Conservation (phyloP, 1,140 invertebrate genomes). For the Neodiprion fabricii region DNA sequence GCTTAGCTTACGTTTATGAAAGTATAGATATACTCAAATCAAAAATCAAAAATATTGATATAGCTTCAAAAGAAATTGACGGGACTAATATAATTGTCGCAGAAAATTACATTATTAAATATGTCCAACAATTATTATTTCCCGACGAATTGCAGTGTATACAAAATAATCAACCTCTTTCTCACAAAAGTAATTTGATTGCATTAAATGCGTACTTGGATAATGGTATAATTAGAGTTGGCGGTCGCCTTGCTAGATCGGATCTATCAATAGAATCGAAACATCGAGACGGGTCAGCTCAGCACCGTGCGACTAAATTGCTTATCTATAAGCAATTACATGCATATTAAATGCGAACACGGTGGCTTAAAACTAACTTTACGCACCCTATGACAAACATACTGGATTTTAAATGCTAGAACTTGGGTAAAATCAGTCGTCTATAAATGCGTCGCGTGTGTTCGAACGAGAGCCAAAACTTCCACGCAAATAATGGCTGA, state of each 20-base stretch:
- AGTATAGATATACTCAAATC: neutral
- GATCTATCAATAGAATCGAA: neutral
- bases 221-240: neutral
- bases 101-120: no score
- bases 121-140: no score
- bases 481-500: slow-evolving; percentile 44
- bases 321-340: slow-evolving; percentile 5
- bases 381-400: slow-evolving; percentile 4
- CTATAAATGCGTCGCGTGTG: slow-evolving; percentile 33
- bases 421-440: slow-evolving; percentile 30
- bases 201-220: neutral
- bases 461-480: slow-evolving; percentile 24
- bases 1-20: neutral
- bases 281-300: neutral
- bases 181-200: neutral
- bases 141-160: no score
- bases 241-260: neutral
- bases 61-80: no score
- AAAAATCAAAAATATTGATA: no score
- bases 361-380: slow-evolving; percentile 17
- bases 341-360: slow-evolving; percentile 8
- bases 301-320: slow-evolving; percentile 11
- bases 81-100: no score
- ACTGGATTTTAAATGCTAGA: slow-evolving; percentile 31
- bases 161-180: no score